Evolutionary conservation across 2,888 invertebrate genomes (phyloP), one percentile per base, ranked within the genome.

Genomic region (Petrolisthes cinctipes): DNA sequence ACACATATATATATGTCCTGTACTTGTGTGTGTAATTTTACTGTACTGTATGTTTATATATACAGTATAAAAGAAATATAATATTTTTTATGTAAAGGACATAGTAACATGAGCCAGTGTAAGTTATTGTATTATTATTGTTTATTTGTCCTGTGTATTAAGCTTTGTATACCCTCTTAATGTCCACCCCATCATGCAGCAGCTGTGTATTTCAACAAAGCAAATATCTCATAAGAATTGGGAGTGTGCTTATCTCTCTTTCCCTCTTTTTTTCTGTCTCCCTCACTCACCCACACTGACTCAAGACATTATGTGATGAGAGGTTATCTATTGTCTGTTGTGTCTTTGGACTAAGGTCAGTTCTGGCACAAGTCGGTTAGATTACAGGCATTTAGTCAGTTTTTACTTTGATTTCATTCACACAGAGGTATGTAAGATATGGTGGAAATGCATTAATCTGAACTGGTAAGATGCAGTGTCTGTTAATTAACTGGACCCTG

Each of bases 381-480:
- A 37, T 37, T 37, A 37, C 2, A 37, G 37, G 37, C 37, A 37
- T 37, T 37, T 37, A 37, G 37, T 56, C 78, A 79, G 78, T 80
- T 80, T 37, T 11, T 78, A 75, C 82, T 83, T 66, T 73, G 78
- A 86, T 86, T 68, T 71, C 71, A 71, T n/a, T 20, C 71, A 11
- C n/a, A 6, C 71, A 71, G 20, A 71, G 71, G 14, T 71, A 6
- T 71, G n/a, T 14, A 71, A 71, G 71, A 71, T 6, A 71, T 20
- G 71, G 83, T 81, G 81, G 81, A 84, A 84, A 84, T 88, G 84
- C 84, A 84, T 76, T 88, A 84, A 56, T 81, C 23, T 81, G 54
- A n/a, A 71, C 71, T n/a, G 71, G 71, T 71, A 71, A 71, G 71
- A 71, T 71, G 71, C 71, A 71, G 17, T 71, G 71, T 71, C 71